Evolutionary conservation across 2,113 vertebrate genomes (phyloP), one percentile per base, ranked within the genome.

Genomic region (Tragelaphus scriptus): DNA sequence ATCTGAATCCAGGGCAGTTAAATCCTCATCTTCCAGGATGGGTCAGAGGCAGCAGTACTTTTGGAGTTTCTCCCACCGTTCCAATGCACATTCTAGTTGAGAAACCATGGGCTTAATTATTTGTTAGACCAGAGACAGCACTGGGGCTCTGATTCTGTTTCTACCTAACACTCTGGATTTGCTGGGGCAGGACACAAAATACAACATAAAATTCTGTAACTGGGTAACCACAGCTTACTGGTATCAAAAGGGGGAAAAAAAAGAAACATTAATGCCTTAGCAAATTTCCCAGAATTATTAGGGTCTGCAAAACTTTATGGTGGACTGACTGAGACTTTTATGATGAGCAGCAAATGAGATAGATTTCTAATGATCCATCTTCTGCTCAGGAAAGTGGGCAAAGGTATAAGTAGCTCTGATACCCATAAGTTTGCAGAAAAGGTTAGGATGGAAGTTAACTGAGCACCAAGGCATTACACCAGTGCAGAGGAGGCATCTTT

Each of bases 161-260:
- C 36, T 85, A 47, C n/a, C n/a, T 32, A 40, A 47, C 88, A 89
- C 23, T 77, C 49, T n/a, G 23, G 17, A 23, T 80, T 87, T 59
- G 26, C 17, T 51, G 36, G 21, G 40, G 5, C 17, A 81, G 49
- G 36, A 49, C 59, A 44, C 2, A 80, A 91, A 94, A 82, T 23
- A 6, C 10, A 95, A 87, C n/a, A 32, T 10, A 47, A 90, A 53
- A 88, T 44, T 87, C 23, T 88, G 0, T 90, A 21, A 61, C 30
- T 80, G 28, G 4, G 11, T 63, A 51, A 91, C 49, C 11, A 30
- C 1, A 65, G 19, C 26, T 85, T 77, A 65, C 7, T 16, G 71
- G 5, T 28, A 21, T 28, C n/a, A 85, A 90, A 87, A 19, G 3
- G 10, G 3, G 4, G 1, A 0, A 10, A 2, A 5, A n/a, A 6